These are phyloP conservation scores for Phortica okadai DNA, from an alignment of 2,888 invertebrate species.

Conservation along the genomic window DNA sequence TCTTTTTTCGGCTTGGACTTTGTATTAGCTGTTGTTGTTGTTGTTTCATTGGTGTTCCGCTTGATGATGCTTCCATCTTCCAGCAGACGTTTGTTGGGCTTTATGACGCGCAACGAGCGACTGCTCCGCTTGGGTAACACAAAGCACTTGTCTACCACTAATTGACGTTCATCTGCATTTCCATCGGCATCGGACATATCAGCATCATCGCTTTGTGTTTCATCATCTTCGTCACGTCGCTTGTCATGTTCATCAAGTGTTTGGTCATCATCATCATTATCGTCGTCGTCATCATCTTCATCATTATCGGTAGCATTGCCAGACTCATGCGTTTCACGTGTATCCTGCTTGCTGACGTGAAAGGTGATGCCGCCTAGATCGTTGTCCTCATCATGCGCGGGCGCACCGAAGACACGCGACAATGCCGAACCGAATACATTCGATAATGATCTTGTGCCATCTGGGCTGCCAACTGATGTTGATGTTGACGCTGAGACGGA, in stretches of 20 bases:
- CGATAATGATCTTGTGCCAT: conserved; percentile 17
- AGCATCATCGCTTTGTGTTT: conserved; percentile 28
- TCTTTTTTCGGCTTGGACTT: conserved; percentile 43
- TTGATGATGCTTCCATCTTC: conserved; percentile 80
- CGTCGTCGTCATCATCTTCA: conserved; percentile 52
- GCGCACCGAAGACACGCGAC: conserved; percentile 69
- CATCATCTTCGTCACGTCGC: conserved; percentile 39
- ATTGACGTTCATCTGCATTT: conserved; percentile 54
- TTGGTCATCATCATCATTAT: conserved; percentile 25
- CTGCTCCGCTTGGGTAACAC: conserved; percentile 88
- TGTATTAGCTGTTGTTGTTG: background rate
- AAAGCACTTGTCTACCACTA: conserved; percentile 78
- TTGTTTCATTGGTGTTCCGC: conserved; percentile 50
- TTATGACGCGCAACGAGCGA: conserved; percentile 90
- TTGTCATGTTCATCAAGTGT: background rate
- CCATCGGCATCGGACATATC: conserved; percentile 45
- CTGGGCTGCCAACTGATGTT: conserved; percentile 27
- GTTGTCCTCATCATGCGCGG: conserved; percentile 61
- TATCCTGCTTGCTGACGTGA: conserved; percentile 50
- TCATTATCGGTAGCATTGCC: conserved; percentile 43
- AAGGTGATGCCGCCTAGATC: conserved; percentile 66
- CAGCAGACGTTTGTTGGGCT: conserved; percentile 90
- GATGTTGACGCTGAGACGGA: conserved; percentile 45
- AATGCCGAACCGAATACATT: conserved; percentile 58
- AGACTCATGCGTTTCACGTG: conserved; percentile 46